Conservation (phyloP, 2,113 vertebrate genomes). For the Triplophysa dalaica region DNA sequence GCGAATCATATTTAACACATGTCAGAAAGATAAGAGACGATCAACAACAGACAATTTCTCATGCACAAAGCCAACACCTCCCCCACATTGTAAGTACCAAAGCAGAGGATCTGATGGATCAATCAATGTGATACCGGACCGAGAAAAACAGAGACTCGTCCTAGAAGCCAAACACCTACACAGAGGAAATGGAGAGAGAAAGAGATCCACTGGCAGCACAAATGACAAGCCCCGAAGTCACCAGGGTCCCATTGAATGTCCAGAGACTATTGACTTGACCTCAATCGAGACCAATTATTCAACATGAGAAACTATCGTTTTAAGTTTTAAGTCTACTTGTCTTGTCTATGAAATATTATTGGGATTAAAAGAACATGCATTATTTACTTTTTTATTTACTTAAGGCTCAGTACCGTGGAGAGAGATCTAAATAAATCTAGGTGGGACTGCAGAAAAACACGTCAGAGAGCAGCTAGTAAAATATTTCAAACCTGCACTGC, state of each 20-base stretch:
- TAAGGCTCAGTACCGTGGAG: slow-evolving; percentile 24
- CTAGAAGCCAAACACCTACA: slow-evolving; percentile 39
- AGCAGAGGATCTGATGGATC: slow-evolving; percentile 27
- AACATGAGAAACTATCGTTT: too few species aligned
- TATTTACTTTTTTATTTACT: too few species aligned
- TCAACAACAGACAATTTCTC: slow-evolving; percentile 38
- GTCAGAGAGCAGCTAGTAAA: slow-evolving; percentile 28
- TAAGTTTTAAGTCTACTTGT: too few species aligned
- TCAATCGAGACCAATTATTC: too few species aligned
- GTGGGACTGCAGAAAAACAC: slow-evolving; percentile 56
- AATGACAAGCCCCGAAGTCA: slow-evolving; percentile 22
- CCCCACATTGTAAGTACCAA: not conserved
- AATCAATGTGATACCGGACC: not conserved
- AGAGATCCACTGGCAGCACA: slow-evolving; percentile 33
- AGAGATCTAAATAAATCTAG: slow-evolving; percentile 62
- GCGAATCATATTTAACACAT: not conserved
- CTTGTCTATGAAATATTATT: too few species aligned
- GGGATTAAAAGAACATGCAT: too few species aligned
- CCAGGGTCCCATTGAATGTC: not conserved
- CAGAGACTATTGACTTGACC: too few species aligned
- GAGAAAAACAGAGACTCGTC: slow-evolving; percentile 21
- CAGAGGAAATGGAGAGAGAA: slow-evolving; percentile 31
- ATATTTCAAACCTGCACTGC: not conserved
- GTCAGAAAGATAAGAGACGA: slow-evolving; percentile 13
- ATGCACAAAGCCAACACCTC: slow-evolving; percentile 28